Base-by-base conservation (phyloP, 2,113 vertebrate genomes). In the Oreamnos americanus region DNA sequence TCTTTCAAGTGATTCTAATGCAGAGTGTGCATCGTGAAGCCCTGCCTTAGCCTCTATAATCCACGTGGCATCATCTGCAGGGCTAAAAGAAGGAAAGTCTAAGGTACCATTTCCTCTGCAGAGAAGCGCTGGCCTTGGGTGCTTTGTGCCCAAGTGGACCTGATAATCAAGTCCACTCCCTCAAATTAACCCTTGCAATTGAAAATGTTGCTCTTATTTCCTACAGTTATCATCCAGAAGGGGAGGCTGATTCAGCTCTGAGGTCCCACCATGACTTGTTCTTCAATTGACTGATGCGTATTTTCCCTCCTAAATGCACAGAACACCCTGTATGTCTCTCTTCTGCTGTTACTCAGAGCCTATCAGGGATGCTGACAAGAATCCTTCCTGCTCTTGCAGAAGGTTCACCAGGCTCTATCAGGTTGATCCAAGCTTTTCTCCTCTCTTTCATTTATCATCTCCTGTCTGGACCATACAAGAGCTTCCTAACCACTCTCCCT, bases 151-250 rank as follows among this genome's bases (percentile, higher is more conserved):
- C 25, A 57, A 5, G 7, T 39, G 55, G 78, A 15, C 25, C 45
- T 49, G 76, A 92, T 55, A 21, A 76, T 47, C 33, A 11, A 60
- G 16, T 13, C 39, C 53, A 30, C 62, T 1, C 3, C 53, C 62
- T 57, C n/a, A 51, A 12, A 45, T 14, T 51, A 94, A n/a, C n/a
- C 19, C 28, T 57, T 25, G 16, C 10, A 4, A 51, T 43, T 0
- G 0, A 51, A 55, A 88, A 82, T 1, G 39, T 11, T 76, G 55
- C 76, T 23, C 21, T 45, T 62, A 12, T 33, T 39, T 57, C 9
- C 43, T 26, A 23, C 19, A 5, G 23, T 67, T 64, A 1, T 0
- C 1, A 7, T 53, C 23, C 64, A 51, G 3, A 45, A 6, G 1
- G 2, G 55, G 53, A 87, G 81, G 74, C 47, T 19, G 55, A 67